These are phyloP conservation scores for Oceanodroma leucorhoa DNA, from an alignment of 2,797 vertebrate species.

Conservation along the genomic window DNA sequence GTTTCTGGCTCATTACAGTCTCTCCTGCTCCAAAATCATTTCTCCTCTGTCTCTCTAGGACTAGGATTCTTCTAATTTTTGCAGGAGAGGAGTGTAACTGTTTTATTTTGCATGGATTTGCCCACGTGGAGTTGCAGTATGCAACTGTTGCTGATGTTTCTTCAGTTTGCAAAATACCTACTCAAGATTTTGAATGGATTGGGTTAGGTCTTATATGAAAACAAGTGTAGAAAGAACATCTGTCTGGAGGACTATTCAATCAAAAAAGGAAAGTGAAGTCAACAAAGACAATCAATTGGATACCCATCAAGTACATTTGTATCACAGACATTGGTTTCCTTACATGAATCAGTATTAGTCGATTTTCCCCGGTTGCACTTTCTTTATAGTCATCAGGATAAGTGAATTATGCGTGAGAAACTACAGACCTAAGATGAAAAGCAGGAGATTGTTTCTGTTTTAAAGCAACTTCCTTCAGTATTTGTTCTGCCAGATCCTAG, in stretches of 20 bases:
- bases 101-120: not conserved
- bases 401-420: not conserved
- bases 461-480: not conserved
- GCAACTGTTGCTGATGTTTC: not conserved
- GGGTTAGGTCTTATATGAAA: not conserved
- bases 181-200: not conserved
- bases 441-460: not conserved
- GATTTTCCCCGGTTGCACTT: not conserved
- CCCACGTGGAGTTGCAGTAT: not conserved
- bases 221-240: not conserved
- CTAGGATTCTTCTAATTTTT: not conserved
- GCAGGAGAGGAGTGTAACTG: rapidly evolving
- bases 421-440: not conserved
- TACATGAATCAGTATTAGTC: not conserved
- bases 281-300: not conserved
- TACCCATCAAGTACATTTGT: not conserved
- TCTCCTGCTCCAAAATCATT: not conserved
- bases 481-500: not conserved
- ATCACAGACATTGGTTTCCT: not conserved
- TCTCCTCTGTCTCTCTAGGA: not conserved
- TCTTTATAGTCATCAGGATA: not conserved
- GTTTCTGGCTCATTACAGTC: not conserved
- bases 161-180: not conserved
- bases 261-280: not conserved
- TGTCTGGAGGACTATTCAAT: not conserved